phyloP scores from a whole-genome alignment of 2,888 invertebrate genomes.

The Ariolimax columbianus region DNA sequence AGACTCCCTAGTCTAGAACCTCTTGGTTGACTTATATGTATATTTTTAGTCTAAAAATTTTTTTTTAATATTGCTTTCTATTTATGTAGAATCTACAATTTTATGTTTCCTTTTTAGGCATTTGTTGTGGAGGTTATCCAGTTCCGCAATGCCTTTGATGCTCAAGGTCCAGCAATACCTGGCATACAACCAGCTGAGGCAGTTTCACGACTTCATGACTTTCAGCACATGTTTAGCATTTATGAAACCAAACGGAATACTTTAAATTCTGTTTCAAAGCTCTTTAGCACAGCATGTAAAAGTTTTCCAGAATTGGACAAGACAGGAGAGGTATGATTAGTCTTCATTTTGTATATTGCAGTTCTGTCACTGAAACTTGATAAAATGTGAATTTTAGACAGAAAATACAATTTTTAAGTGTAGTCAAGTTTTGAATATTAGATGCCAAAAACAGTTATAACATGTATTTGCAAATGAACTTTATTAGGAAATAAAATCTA shows the following conservation, averaged over 20 bases:
- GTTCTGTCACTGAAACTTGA: background rate
- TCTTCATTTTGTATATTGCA: background rate
- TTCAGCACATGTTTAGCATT: constrained; percentile 75
- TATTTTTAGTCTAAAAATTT: background rate
- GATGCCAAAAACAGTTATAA: background rate
- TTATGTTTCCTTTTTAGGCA: constrained; percentile 64
- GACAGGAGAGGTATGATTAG: constrained; percentile 76
- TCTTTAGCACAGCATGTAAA: constrained; percentile 78
- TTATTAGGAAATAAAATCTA: too few species aligned
- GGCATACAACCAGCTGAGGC: constrained; percentile 77
- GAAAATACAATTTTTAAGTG: background rate
- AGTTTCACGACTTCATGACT: constrained; percentile 75
- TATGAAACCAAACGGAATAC: constrained; percentile 77
- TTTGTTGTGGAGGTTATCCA: constrained; percentile 79
- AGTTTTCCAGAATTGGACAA: constrained; percentile 78
- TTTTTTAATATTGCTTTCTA: background rate
- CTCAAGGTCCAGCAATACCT: constrained; percentile 77
- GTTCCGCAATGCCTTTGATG: constrained; percentile 79
- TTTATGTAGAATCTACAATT: background rate
- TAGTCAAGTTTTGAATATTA: background rate
- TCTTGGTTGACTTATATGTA: background rate
- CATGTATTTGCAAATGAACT: background rate
- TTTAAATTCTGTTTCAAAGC: constrained; percentile 78
- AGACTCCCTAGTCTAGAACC: too few species aligned
- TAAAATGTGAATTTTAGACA: background rate